Conservation (phyloP, 2,888 invertebrate species). For the Conchocele bisecta region DNA sequence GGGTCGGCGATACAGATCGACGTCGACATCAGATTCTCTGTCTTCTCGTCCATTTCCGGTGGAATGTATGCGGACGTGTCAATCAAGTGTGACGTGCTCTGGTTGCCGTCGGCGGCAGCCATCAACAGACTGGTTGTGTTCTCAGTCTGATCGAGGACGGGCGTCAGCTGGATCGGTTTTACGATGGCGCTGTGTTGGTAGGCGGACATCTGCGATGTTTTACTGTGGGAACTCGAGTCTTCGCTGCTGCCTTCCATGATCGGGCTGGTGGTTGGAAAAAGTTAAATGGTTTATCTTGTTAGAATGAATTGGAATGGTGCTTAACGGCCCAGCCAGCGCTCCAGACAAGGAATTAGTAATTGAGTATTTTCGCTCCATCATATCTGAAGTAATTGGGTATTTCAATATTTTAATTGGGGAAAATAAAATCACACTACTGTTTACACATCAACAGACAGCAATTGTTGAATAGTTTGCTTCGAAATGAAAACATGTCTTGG, state of each 20-base stretch:
- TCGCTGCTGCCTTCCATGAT: conserved; percentile 79
- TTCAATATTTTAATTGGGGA: no score
- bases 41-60: conserved; percentile 62
- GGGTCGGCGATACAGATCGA: conserved; percentile 74
- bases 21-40: conserved; percentile 64
- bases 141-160: conserved; percentile 29
- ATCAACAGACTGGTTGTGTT: conserved; percentile 36
- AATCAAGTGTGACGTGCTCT: conserved; percentile 67
- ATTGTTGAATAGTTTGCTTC: no score
- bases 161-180: background rate
- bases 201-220: conserved; percentile 16
- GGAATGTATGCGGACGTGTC: conserved; percentile 73
- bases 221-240: conserved; percentile 55
- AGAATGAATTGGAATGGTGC: no score
- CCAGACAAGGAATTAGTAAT: no score
- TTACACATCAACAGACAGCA: no score
- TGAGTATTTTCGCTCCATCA: no score
- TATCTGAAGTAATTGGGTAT: no score
- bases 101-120: conserved; percentile 36
- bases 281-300: no score
- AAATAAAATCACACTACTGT: no score
- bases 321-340: no score
- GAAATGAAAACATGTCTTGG: no score
- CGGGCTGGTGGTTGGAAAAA: no score
- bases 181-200: conserved; percentile 13